phyloP scores from a whole-genome alignment of 2,113 vertebrate genomes.

The Spea bombifrons region DNA sequence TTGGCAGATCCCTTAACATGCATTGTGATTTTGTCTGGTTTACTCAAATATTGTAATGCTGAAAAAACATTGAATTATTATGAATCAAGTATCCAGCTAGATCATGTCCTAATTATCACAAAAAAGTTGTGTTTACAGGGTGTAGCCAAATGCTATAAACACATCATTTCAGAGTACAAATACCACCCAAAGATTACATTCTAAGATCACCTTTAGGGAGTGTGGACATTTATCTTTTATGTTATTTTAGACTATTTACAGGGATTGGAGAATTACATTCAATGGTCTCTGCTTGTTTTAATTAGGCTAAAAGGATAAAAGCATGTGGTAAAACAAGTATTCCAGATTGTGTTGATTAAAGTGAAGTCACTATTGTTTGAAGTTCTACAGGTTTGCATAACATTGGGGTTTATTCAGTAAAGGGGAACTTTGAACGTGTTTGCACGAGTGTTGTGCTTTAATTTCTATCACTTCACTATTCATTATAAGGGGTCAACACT shows the following conservation, averaged over 20 bases:
- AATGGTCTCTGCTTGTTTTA: not conserved
- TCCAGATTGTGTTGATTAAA: no score
- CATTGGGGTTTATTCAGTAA: no score
- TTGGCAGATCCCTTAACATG: conserved; percentile 13
- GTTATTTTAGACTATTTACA: not conserved
- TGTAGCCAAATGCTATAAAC: conserved; percentile 24
- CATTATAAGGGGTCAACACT: no score
- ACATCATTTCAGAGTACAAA: conserved; percentile 6
- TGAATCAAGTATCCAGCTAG: not conserved
- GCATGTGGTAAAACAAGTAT: no score
- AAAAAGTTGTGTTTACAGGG: conserved; percentile 27
- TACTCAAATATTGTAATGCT: conserved; percentile 14
- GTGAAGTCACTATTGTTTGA: no score
- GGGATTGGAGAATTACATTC: not conserved
- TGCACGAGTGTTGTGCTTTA: no score
- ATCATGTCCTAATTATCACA: conserved; percentile 3
- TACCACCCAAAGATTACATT: conserved; percentile 5
- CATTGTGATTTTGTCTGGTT: conserved; percentile 11
- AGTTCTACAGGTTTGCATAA: no score
- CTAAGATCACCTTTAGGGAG: conserved; percentile 20
- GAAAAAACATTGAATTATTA: conserved; percentile 13
- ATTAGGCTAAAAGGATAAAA: no score
- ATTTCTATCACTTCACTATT: no score
- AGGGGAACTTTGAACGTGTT: no score
- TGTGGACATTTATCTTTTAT: conserved; percentile 7